Evolutionary conservation across 2,888 invertebrate species (phyloP).

Genomic region (Silvanus unidentatus): DNA sequence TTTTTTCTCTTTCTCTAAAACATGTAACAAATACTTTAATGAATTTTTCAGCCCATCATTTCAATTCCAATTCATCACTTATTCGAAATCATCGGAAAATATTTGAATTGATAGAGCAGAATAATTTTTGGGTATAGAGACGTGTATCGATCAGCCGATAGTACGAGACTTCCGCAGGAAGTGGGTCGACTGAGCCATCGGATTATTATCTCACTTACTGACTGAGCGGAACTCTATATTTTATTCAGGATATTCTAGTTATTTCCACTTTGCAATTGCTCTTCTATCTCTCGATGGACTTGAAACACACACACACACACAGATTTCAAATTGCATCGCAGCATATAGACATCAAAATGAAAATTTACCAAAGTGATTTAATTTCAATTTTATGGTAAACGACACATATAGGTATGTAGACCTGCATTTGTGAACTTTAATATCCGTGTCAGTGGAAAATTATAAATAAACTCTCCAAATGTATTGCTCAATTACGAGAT

Average conservation of each 20-base stretch:
- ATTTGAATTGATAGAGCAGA: conserved; percentile 19
- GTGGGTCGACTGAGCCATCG: conserved; percentile 29
- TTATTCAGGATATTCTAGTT: conserved; percentile 40
- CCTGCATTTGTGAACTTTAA: too few relatives aligned
- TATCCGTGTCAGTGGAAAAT: too few relatives aligned
- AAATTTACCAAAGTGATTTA: conserved; percentile 12
- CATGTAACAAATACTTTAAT: background rate
- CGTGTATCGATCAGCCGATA: conserved; percentile 21
- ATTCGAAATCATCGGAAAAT: conserved; percentile 14
- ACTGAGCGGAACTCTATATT: conserved; percentile 38
- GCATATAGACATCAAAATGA: too few relatives aligned
- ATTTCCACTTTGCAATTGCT: conserved; percentile 38
- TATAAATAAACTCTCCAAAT: too few relatives aligned
- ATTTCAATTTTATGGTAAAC: conserved; percentile 9
- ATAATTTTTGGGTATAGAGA: conserved; percentile 15
- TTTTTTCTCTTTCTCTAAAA: too few relatives aligned
- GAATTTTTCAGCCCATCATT: conserved; percentile 11
- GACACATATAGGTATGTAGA: too few relatives aligned
- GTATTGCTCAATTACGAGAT: too few relatives aligned
- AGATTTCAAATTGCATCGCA: conserved; percentile 28
- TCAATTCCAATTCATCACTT: conserved; percentile 13
- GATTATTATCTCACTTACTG: conserved; percentile 39
- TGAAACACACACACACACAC: too few relatives aligned
- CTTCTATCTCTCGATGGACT: conserved; percentile 30
- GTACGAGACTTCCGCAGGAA: conserved; percentile 24